Evolutionary conservation across 2,888 invertebrate genomes (phyloP).

Genomic region (Girardia tigrina): DNA sequence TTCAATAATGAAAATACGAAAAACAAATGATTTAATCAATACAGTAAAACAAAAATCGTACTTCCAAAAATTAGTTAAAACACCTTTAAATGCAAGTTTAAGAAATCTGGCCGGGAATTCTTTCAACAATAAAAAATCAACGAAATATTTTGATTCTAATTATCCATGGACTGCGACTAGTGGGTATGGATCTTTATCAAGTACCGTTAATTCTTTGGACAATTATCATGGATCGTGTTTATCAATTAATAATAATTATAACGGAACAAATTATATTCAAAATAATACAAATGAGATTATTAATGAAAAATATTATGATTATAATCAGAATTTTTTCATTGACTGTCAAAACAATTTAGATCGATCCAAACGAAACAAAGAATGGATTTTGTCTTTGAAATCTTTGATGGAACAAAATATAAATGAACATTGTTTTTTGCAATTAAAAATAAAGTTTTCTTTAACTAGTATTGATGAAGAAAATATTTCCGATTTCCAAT

Average conservation of each 20-base stretch:
- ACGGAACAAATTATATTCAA: background rate
- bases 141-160: background rate
- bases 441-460: background rate
- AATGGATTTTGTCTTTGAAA: background rate
- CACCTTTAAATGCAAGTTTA: background rate
- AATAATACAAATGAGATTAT: background rate
- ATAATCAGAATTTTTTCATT: too few relatives aligned
- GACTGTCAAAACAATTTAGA: background rate
- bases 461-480: background rate
- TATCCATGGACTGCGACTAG: background rate
- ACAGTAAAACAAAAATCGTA: background rate
- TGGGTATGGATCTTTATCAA: conserved; percentile 1
- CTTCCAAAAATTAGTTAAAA: background rate
- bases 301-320: background rate
- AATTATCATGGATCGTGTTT: conserved; percentile 11
- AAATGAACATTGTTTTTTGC: background rate
- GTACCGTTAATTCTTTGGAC: background rate
- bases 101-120: background rate
- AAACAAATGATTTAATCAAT: background rate
- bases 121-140: background rate
- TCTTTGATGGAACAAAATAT: background rate
- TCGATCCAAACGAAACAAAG: background rate
- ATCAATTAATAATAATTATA: background rate
- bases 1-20: background rate
- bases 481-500: background rate